Conservation (phyloP, 2,113 vertebrate species). For the Nesospiza acunhae region DNA sequence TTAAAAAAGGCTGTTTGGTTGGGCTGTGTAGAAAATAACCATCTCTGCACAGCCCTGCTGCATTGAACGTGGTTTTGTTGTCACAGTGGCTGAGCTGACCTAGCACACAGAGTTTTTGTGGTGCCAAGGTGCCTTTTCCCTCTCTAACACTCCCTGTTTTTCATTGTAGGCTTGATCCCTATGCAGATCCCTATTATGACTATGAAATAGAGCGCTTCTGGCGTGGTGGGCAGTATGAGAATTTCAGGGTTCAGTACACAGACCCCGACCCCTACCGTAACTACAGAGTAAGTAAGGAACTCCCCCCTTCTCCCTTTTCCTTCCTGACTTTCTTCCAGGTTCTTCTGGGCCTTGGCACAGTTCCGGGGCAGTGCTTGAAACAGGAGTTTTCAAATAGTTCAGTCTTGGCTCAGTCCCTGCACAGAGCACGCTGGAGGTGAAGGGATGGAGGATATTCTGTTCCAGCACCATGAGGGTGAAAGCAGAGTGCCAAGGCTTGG, state of each 20-base stretch:
- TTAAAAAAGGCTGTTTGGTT: neutral
- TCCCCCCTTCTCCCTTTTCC: neutral
- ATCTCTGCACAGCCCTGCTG: neutral
- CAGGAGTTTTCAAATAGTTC: neutral
- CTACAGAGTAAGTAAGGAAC: slow-evolving; percentile 84
- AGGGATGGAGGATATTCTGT: neutral
- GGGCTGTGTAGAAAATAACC: neutral
- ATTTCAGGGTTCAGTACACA: slow-evolving; percentile 97
- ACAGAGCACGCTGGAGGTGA: accelerated
- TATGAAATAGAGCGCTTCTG: slow-evolving; percentile 94
- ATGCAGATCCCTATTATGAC: slow-evolving; percentile 93
- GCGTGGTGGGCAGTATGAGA: slow-evolving; percentile 97
- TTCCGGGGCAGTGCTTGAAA: neutral
- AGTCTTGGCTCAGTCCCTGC: neutral
- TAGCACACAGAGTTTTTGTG: neutral
- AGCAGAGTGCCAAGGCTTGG: neutral
- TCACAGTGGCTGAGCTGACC: neutral
- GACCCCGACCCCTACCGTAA: slow-evolving; percentile 90
- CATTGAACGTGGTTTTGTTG: accelerated
- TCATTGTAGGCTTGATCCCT: slow-evolving; percentile 83
- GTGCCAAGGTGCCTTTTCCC: neutral
- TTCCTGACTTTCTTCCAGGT: neutral
- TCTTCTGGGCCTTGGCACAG: neutral
- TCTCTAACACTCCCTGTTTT: slow-evolving; percentile 10
- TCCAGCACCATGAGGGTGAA: neutral